Base-by-base conservation (phyloP, 2,797 vertebrate genomes). In the Neosilurus mollespiculum region DNA sequence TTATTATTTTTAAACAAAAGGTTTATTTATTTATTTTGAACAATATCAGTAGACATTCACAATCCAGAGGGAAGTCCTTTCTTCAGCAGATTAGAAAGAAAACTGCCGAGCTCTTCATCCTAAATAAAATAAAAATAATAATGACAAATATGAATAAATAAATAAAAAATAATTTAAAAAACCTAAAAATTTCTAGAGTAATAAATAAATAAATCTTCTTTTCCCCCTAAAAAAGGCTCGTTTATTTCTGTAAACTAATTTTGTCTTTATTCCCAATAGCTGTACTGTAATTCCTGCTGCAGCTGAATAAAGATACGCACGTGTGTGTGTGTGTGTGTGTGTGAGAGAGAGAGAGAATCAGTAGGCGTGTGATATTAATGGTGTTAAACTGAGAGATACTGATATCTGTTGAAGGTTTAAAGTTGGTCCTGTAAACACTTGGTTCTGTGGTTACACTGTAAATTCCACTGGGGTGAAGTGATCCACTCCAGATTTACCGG, bases 61-160 rank as follows among this genome's bases (percentile, higher is more conserved):
- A 94, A 51, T 83, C 93, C 91, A 34, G 94, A 92, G 0, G 98
- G 97, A 81, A 99, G 94, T 0, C 97, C 97, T 73, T 99, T 99
- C 86, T 98, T 98, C 84, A 99, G 94, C 8, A 99, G 89, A 0
- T 93, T 92, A 0, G 97, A 99, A 26, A 99, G 95, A 78, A 95
- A 98, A 91, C 98, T 99, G 30, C 98, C 98, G 80, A 99, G 91
- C 16, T 99, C 98, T 84, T 99, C 98, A 20, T 99, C 98, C 98
- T 99, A 30, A 69, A 43, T 43, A 53, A 73, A 22, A 30, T 81
- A 9, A 15, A 78, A 10, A 83, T n/a, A 69, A 43, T 49, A 0
- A 70, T 11, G 43, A 9, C 12, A 49, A 22, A 22, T 18, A 66
- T 30, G 14, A 49, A 49, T 16, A 70, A 3, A 61, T 16, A 16